Evolutionary conservation across 2,113 vertebrate species (phyloP).

Genomic region (Lethenteron reissneri): DNA sequence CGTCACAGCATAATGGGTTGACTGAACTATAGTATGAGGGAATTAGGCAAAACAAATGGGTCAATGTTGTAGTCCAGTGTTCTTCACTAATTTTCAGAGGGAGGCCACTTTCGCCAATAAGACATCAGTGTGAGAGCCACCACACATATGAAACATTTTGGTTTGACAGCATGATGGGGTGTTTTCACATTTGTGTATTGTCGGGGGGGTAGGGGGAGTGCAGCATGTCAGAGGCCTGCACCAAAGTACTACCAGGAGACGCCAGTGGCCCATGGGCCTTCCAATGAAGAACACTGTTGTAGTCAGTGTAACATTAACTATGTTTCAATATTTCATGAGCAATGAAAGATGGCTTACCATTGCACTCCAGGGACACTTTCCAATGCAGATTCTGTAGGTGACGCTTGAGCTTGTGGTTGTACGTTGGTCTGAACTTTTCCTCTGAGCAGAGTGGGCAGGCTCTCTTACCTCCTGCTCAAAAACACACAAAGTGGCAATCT

Average conservation of each 20-base stretch:
- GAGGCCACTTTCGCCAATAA: too few species aligned
- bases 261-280: background rate
- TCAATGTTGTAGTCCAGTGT: too few species aligned
- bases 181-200: background rate
- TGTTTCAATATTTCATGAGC: background rate
- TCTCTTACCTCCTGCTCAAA: conserved; percentile 40
- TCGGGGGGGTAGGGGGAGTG: background rate
- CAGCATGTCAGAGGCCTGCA: background rate
- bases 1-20: too few species aligned
- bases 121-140: too few species aligned
- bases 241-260: background rate
- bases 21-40: too few species aligned
- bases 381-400: conserved; percentile 91
- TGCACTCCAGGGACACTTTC: conserved; percentile 86
- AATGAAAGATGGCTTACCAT: conserved; percentile 32
- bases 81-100: too few species aligned
- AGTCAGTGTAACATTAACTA: background rate
- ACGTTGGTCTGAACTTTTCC: conserved; percentile 69
- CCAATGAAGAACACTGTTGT: background rate
- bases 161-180: background rate
- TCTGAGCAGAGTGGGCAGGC: conserved; percentile 69
- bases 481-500: conserved; percentile 2
- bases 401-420: conserved; percentile 54
- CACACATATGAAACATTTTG: too few species aligned
- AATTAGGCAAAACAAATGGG: too few species aligned